These are phyloP conservation scores for Apostichopus japonicus DNA, from an alignment of 35 echinoderm and acorn worm species.

Conservation along the genomic window DNA sequence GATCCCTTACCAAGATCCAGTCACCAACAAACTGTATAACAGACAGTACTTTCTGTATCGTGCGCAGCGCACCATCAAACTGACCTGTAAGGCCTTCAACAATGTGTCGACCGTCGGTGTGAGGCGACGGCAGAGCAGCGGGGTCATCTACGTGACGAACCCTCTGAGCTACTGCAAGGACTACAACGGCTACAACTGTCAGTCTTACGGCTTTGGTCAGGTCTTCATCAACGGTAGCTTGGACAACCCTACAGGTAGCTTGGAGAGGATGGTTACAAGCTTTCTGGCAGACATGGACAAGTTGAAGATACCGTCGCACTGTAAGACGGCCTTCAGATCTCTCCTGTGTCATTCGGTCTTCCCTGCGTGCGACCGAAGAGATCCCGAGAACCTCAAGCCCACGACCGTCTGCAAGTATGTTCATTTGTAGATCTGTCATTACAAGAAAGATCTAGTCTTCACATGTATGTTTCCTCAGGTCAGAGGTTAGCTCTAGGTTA, in stretches of 20 bases:
- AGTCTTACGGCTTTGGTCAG: background rate
- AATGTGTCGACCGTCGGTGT: background rate
- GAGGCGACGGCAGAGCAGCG: conserved; percentile 21
- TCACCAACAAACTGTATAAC: background rate
- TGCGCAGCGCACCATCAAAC: conserved; percentile 9
- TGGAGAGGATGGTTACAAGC: conserved; percentile 24
- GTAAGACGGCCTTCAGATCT: conserved; percentile 29
- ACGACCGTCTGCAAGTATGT: conserved; percentile 26
- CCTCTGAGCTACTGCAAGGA: conserved; percentile 24
- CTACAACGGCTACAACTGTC: conserved; percentile 50
- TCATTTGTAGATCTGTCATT: background rate
- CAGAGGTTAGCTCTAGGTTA: too few relatives aligned
- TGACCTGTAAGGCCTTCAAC: conserved; percentile 26
- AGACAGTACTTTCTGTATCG: conserved; percentile 20
- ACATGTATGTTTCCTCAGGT: too few relatives aligned
- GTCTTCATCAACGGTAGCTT: conserved; percentile 25
- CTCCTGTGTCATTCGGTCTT: conserved; percentile 29
- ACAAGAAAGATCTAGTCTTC: too few relatives aligned
- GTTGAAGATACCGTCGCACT: background rate
- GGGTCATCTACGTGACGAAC: conserved; percentile 37
- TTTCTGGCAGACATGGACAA: conserved; percentile 1
- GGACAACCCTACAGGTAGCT: conserved; percentile 17
- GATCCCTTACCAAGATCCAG: background rate
- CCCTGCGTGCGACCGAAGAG: conserved; percentile 20
- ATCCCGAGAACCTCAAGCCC: background rate